phyloP scores from a whole-genome alignment of 2,797 vertebrate genomes.

The Pangasius sanitwongsei region DNA sequence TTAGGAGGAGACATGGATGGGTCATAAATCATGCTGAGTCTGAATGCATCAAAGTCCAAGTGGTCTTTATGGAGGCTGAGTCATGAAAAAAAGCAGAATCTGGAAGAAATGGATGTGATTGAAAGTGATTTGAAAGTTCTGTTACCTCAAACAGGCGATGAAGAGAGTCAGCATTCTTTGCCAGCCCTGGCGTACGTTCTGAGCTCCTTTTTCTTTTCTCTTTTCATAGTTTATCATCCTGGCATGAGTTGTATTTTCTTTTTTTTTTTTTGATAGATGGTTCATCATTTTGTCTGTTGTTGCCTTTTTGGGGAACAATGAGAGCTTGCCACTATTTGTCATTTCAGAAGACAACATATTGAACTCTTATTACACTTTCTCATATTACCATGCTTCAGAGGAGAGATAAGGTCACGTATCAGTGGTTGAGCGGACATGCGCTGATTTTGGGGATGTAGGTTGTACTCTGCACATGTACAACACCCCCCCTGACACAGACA shows the following conservation, averaged over 20 bases:
- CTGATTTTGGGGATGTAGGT: neutral
- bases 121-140: conserved; percentile 22
- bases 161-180: conserved; percentile 31
- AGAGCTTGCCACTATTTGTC: conserved; percentile 1
- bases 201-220: conserved; percentile 40
- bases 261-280: neutral
- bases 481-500: neutral
- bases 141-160: conserved; percentile 38
- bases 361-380: conserved; percentile 15
- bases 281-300: conserved; percentile 42
- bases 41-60: conserved; percentile 25
- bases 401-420: neutral
- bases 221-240: conserved; percentile 51
- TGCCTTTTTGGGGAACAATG: conserved; percentile 42
- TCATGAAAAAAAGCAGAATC: conserved; percentile 41
- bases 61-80: conserved; percentile 29
- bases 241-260: conserved; percentile 9
- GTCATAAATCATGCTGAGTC: conserved; percentile 41
- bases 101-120: conserved; percentile 38
- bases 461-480: neutral
- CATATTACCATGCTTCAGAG: neutral
- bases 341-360: neutral
- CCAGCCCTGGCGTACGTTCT: conserved; percentile 39
- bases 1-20: conserved; percentile 32
- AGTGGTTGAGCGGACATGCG: neutral